Conservation (phyloP, 2,888 invertebrate genomes). For the Papilio gigon region DNA sequence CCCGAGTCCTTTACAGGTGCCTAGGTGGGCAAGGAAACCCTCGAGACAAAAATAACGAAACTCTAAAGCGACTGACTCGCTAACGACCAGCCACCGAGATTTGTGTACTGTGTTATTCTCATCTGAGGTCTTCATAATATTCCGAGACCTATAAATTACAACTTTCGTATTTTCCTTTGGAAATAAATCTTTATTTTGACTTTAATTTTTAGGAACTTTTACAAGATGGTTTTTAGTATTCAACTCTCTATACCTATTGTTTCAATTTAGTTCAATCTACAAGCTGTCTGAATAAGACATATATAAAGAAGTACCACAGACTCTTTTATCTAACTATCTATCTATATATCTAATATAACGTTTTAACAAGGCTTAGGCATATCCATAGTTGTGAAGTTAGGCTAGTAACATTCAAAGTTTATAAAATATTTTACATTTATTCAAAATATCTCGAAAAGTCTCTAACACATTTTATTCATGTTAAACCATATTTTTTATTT, state of each 20-base stretch:
- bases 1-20: conserved; percentile 9
- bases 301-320: too few species aligned
- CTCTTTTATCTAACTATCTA: too few species aligned
- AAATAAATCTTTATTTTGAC: background rate
- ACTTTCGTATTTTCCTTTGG: background rate
- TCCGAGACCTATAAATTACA: background rate
- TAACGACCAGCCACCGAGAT: conserved; percentile 19
- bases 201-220: background rate
- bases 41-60: conserved; percentile 24
- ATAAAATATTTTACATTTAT: too few species aligned
- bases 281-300: too few species aligned
- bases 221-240: background rate
- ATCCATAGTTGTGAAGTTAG: too few species aligned
- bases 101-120: conserved; percentile 25
- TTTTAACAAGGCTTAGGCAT: too few species aligned
- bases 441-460: too few species aligned
- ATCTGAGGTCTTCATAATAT: conserved; percentile 31
- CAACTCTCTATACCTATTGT: background rate
- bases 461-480: too few species aligned
- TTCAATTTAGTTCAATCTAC: background rate
- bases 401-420: too few species aligned
- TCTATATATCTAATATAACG: too few species aligned
- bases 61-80: conserved; percentile 15
- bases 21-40: conserved; percentile 7
- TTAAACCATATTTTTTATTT: too few species aligned